A percentile compares a stretch with the other conserved stretches of the same genome.
Evolutionary conservation across 2,888 invertebrate genomes (phyloP).

Genomic region (Lepeophtheirus nordmannii): DNA sequence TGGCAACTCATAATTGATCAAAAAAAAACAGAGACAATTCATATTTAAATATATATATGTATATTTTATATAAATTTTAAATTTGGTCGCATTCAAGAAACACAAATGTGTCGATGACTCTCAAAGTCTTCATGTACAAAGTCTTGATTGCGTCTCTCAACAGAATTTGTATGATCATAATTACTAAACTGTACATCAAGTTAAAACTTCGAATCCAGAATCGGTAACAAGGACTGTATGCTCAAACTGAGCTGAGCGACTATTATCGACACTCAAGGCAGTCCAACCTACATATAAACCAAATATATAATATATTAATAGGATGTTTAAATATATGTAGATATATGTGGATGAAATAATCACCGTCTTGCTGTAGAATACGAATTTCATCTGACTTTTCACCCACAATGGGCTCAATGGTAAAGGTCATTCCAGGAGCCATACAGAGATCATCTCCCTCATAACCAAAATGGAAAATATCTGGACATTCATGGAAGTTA

Average conservation of each 20-base stretch:
- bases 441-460: constrained; percentile 38
- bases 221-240: constrained; percentile 75
- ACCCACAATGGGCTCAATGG: constrained; percentile 74
- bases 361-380: constrained; percentile 32
- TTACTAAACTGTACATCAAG: constrained; percentile 6
- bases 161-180: too few relatives aligned
- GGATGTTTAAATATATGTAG: constrained; percentile 40
- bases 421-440: constrained; percentile 82
- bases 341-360: neutral
- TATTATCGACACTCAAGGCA: constrained; percentile 59
- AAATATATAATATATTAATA: constrained; percentile 50
- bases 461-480: constrained; percentile 52
- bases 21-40: too few relatives aligned
- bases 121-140: too few relatives aligned
- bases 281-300: constrained; percentile 58
- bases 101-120: too few relatives aligned
- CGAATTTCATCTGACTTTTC: constrained; percentile 37
- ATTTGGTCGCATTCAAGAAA: too few relatives aligned
- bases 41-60: too few relatives aligned
- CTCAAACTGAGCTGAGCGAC: constrained; percentile 75
- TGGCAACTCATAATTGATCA: too few relatives aligned
- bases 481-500: constrained; percentile 83
- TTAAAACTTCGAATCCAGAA: constrained; percentile 55
- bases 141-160: too few relatives aligned
- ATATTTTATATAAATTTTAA: too few relatives aligned